Evolutionary conservation across 2,888 invertebrate genomes (phyloP), one percentile per base, ranked within the genome.

Genomic region (Panopea generosa): DNA sequence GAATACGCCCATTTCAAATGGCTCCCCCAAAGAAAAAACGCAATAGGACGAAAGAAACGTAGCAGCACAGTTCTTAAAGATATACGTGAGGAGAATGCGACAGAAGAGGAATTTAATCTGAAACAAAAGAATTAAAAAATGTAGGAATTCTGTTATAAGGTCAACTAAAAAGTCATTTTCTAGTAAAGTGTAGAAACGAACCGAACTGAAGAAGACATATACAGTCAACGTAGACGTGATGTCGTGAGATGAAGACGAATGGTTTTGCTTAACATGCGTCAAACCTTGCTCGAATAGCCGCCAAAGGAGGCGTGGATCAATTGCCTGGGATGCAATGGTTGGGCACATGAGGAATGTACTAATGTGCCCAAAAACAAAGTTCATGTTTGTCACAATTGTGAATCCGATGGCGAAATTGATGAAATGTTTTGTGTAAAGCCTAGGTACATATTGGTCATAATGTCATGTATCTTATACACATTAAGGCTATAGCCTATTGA

Each of bases 61-160:
- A 62, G 43, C 65, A 76, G 65, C 52, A 56, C 75, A 47, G 55
- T 76, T 55, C 75, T 70, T 16, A 76, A 66, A 1, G 75, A 70
- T 40, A 76, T 66, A 16, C 75, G 69, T 2, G 75, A 74, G 74
- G 60, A 72, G 18, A 72, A 63, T 50, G 66, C 33, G 4, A 60
- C 60, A 24, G 60, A 71, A 65, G 26, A 52, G 22, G 65, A 59
- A 59, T 4, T 14, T 52, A 59, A 24, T 33, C 43, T 7, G 18
- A 66, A 60, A 47, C 49, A 49, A 26, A 66, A 56, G 1, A 53
- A 1, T 7, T 18, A 49, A 60, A 55, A 50, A 66, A 29, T n/a
- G 2, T 24, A 40, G 60, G 47, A 47, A 7, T 9, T 27, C 11
- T 53, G 9, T 29, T 22, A 56, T 40, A 20, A 40, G 47, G 33